Evolutionary conservation across 1,140 invertebrate species (phyloP).

Genomic region (Plutomurus gul): DNA sequence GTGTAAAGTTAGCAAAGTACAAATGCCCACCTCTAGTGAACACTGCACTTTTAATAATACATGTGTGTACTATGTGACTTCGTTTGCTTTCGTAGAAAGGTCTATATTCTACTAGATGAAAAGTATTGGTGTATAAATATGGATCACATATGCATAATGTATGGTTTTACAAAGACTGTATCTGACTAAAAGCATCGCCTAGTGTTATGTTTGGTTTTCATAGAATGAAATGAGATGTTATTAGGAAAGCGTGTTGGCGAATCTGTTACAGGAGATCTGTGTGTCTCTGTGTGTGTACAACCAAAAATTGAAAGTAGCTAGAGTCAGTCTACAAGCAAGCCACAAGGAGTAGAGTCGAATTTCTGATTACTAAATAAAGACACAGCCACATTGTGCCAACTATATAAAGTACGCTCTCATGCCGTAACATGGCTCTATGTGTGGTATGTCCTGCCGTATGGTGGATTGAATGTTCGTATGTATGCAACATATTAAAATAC

Average conservation of each 20-base stretch:
- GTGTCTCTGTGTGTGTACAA: too few relatives aligned
- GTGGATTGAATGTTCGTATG: not conserved
- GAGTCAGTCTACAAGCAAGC: not conserved
- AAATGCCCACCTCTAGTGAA: too few relatives aligned
- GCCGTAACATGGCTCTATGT: not conserved
- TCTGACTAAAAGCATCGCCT: not conserved
- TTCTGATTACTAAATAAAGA: constrained; percentile 43
- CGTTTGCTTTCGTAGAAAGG: too few relatives aligned
- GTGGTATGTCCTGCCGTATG: not conserved
- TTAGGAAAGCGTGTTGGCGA: not conserved
- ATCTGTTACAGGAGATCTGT: not conserved
- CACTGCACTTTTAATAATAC: too few relatives aligned
- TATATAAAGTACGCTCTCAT: constrained; percentile 7
- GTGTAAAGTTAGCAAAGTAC: too few relatives aligned
- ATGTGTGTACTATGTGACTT: too few relatives aligned
- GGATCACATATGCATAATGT: too few relatives aligned
- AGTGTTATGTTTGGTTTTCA: constrained; percentile 3
- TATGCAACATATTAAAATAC: not conserved
- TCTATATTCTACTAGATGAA: too few relatives aligned
- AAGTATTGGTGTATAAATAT: too few relatives aligned
- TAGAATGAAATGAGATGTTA: constrained; percentile 16
- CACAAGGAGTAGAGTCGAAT: constrained; percentile 31
- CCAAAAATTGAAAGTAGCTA: not conserved
- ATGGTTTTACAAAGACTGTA: too few relatives aligned
- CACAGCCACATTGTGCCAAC: constrained; percentile 31